These are phyloP conservation scores for Drosophila borealis DNA, from an alignment of 2,888 invertebrate species.

Conservation along the genomic window DNA sequence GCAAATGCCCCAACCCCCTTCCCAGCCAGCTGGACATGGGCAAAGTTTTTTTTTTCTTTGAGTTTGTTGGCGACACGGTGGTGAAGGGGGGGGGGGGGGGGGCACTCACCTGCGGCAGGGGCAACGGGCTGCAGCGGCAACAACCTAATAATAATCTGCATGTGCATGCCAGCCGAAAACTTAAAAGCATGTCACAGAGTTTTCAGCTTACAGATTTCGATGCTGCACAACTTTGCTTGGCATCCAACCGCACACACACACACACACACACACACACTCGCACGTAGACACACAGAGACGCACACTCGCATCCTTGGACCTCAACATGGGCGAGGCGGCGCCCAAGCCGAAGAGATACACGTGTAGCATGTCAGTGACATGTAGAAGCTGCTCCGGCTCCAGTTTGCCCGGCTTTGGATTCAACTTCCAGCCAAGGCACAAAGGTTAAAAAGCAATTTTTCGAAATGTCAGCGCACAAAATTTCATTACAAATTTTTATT, in stretches of 20 bases:
- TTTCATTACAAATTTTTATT: constrained; percentile 80
- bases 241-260: constrained; percentile 26
- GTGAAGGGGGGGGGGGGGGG: neutral
- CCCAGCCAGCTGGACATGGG: constrained; percentile 63
- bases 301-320: constrained; percentile 5
- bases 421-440: constrained; percentile 52
- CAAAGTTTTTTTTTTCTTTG: constrained; percentile 52
- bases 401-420: constrained; percentile 10
- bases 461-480: constrained; percentile 79
- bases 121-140: constrained; percentile 23
- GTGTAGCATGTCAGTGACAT: constrained; percentile 78
- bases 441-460: constrained; percentile 79
- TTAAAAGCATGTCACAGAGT: constrained; percentile 81
- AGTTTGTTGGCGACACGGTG: no score
- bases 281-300: constrained; percentile 4
- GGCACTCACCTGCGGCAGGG: constrained; percentile 51
- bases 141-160: constrained; percentile 79
- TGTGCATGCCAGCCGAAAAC: constrained; percentile 76
- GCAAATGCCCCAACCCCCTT: constrained; percentile 17
- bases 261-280: constrained; percentile 6
- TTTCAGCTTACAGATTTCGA: constrained; percentile 78
- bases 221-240: constrained; percentile 73
- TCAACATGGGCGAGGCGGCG: constrained; percentile 10
- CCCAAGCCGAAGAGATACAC: constrained; percentile 65
- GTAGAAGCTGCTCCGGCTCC: constrained; percentile 21